Evolutionary conservation across 2,113 vertebrate species (phyloP).

Genomic region (Herpailurus yagouaroundi): DNA sequence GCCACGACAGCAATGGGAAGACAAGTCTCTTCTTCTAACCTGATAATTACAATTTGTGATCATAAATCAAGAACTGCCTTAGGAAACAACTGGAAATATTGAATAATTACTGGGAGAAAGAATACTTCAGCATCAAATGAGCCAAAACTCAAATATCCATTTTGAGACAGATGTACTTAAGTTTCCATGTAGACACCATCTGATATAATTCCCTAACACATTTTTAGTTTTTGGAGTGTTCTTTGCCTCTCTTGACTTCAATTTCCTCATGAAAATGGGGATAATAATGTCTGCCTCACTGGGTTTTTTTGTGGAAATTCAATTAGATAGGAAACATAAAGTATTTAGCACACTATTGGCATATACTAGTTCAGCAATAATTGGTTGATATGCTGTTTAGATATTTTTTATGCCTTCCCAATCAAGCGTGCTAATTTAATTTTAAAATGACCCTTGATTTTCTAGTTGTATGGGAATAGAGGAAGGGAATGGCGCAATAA

Average conservation of each 20-base stretch:
- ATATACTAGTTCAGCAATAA: not conserved
- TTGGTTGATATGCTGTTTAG: not conserved
- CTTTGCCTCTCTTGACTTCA: not conserved
- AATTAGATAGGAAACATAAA: not conserved
- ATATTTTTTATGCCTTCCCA: not conserved
- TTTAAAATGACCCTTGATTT: not conserved
- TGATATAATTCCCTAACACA: not conserved
- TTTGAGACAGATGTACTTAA: not conserved
- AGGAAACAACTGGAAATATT: not conserved
- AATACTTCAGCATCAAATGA: not conserved
- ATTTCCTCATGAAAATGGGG: not conserved
- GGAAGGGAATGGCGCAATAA: too few relatives aligned
- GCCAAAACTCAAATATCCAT: not conserved
- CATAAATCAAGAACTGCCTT: slow-evolving; percentile 19
- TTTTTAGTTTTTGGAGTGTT: not conserved
- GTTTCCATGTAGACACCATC: not conserved
- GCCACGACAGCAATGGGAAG: not conserved
- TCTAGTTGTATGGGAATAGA: not conserved
- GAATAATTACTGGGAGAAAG: slow-evolving; percentile 1
- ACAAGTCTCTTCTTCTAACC: not conserved
- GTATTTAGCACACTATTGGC: not conserved
- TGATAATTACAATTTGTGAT: not conserved
- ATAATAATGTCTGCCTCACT: not conserved
- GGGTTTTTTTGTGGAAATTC: not conserved
- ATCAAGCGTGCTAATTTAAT: not conserved